Conservation (phyloP, 2,797 vertebrate genomes). For the Heterohyrax brucei region DNA sequence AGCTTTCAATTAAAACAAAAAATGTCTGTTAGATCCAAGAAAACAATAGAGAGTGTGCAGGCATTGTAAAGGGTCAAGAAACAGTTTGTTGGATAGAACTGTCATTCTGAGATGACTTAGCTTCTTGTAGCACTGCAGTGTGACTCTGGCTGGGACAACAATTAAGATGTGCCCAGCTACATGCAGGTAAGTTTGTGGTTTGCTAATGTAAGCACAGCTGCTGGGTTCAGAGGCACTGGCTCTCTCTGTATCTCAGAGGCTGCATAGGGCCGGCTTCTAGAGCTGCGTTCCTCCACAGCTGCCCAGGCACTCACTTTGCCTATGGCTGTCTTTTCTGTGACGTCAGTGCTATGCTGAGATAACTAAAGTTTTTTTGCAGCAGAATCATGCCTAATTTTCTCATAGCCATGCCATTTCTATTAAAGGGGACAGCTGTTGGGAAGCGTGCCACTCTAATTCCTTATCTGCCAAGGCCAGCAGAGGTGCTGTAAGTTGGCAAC, state of each 20-base stretch:
- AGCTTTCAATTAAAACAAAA: conserved; percentile 28
- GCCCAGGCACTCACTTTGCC: background rate
- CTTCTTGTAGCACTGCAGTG: rapidly evolving
- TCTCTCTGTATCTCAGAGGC: background rate
- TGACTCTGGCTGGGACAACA: background rate
- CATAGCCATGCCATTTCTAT: rapidly evolving
- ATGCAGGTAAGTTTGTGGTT: background rate
- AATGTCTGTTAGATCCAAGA: background rate
- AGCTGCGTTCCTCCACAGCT: background rate
- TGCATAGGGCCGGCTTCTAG: background rate
- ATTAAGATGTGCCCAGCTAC: rapidly evolving
- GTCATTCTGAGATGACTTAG: background rate
- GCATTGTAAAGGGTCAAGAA: background rate
- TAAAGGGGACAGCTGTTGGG: background rate
- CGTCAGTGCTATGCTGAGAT: background rate
- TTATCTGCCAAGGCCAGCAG: background rate
- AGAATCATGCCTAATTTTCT: background rate
- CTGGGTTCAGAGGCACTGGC: rapidly evolving
- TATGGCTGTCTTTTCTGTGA: background rate
- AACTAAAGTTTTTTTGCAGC: background rate
- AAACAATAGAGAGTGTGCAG: no score
- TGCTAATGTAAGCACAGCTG: background rate
- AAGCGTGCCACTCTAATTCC: background rate
- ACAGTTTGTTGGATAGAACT: background rate
- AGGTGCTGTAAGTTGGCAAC: background rate